phyloP scores from a whole-genome alignment of 2,113 vertebrate species.

The Pluvianellus socialis region DNA sequence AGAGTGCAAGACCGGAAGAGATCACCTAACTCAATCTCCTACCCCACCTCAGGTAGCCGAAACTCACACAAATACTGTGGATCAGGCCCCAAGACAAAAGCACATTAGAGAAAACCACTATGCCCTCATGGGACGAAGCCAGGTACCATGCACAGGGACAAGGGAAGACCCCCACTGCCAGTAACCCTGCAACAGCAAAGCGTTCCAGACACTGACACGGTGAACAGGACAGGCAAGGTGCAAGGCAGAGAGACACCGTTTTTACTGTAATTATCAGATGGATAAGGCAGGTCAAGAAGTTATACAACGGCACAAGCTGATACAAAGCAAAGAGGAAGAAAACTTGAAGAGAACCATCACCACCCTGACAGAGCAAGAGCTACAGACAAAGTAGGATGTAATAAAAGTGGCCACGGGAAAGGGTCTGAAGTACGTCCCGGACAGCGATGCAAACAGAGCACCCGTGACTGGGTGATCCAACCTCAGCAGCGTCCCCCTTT shows the following conservation, averaged over 20 bases:
- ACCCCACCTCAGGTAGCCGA: background rate
- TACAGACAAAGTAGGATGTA: background rate
- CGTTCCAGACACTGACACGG: background rate
- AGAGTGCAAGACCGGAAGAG: background rate
- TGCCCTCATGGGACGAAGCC: background rate
- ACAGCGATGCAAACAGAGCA: background rate
- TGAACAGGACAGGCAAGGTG: background rate
- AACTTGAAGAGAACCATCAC: background rate
- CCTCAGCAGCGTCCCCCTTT: background rate
- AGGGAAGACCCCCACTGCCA: background rate
- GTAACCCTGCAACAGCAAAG: background rate
- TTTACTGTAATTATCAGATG: background rate
- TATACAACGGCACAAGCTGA: background rate
- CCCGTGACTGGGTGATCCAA: fast-evolving
- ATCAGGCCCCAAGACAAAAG: background rate
- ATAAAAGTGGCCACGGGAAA: background rate
- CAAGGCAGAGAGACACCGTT: background rate
- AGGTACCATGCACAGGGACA: fast-evolving
- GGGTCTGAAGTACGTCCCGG: background rate
- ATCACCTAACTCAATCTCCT: background rate
- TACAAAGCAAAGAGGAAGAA: background rate
- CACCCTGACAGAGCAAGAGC: background rate
- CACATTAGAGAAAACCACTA: background rate
- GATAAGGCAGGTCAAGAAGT: background rate
- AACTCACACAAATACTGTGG: background rate